Base-by-base conservation (phyloP, 2,888 invertebrate genomes). In the Parapristionchus giblindavisi region DNA sequence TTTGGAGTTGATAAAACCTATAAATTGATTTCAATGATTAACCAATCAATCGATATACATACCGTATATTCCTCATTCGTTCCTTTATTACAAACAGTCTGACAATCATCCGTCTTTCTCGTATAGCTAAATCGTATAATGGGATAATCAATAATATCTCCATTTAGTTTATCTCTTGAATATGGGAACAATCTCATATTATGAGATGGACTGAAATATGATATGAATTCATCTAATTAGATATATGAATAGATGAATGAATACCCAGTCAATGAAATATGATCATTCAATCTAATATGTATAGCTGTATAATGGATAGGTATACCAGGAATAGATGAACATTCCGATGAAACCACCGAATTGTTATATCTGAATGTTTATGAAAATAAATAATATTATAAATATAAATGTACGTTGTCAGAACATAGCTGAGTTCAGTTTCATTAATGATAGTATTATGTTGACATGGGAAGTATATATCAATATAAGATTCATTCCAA, bases 251-350 rank as follows among this genome's bases (percentile, higher is more conserved):
- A 14, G 8, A 17, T 24, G 21, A 61, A n/a, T 38, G 43, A 21
- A 14, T 29, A 65, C 63, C 63, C 63, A 43, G 40, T 29, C 14
- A 65, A 27, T 40, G 21, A 17, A 3, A 65, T 29, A 5, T 40
- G 8, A 17, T 29, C 14, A 43, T 65, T 65, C 43, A 65, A 43
- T 24, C 43, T 14, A 17, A 65, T 65, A 43, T 65, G 24, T 43
- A 65, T 14, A 14, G 43, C 63, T 21, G 63, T 65, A 43, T 43
- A 65, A n/a, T 65, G 43, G 43, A 65, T 40, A 27, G 24, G 24
- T 3, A 65, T 40, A 17, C 63, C 63, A 2, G 17, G 24, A 21
- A 65, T 43, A 11, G 32, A 27, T 1, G 63, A 24, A 29, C 63
- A 65, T 8, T 65, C 32, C 2, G 40, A 14, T 17, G 63, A 43